Evolutionary conservation across 2,113 vertebrate species (phyloP), one percentile per base, ranked within the genome.

Genomic region (Accipiter virgatus): DNA sequence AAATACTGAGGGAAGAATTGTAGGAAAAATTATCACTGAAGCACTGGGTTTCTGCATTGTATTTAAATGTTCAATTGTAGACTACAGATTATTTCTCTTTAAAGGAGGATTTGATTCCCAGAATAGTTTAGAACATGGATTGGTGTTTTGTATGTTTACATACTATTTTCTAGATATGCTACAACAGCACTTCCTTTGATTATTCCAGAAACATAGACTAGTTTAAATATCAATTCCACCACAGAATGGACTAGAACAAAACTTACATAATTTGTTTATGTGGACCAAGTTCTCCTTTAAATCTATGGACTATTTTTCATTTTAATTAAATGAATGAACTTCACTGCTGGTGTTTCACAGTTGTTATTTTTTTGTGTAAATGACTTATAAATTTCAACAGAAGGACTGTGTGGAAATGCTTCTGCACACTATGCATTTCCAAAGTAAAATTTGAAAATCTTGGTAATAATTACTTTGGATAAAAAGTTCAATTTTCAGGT

Each of bases 211-310:
- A 81, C 72, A 87, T 71, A 90, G 79, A 52, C 14, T 88, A 96
- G 89, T 83, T 95, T 92, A 95, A 95, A 22, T 81, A 78, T 43
- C 93, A 77, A 23, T 94, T 95, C 55, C 88, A 93, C 52, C 23
- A 40, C 47, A 95, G 67, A 94, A 94, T 55, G 53, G 56, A 62
- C 70, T 90, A 96, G 94, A 90, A 93, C 61, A 96, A 89, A 90
- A 61, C n/a, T 65, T 90, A 38, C 4, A 15, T 80, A 65, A 87
- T 88, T 84, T 0, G 1, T 86, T 95, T 68, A 77, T 92, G 90
- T 96, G 94, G 92, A 97, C 95, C 90, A 96, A 96, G 91, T 97
- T 97, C 94, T 97, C 97, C 95, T 97, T 96, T 95, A 97, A 97
- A 94, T 92, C 90, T 71, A n/a, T 96, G 95, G 87, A 93, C 92